Evolutionary conservation across 2,113 vertebrate genomes (phyloP).

Genomic region (Calyptommatus sinebrachiatus): DNA sequence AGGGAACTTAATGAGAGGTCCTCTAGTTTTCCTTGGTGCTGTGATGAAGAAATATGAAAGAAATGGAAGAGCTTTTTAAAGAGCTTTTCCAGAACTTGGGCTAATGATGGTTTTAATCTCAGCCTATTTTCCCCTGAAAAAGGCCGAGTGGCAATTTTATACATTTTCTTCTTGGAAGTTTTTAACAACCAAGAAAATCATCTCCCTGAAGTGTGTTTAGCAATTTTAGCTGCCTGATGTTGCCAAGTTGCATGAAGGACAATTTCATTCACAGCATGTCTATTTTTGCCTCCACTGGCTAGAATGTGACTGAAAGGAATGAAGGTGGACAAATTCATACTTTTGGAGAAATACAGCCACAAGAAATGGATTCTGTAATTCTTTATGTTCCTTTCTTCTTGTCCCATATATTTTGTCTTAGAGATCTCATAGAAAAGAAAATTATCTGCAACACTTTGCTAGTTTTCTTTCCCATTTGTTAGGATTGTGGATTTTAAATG

Average conservation of each 20-base stretch:
- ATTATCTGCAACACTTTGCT: not conserved
- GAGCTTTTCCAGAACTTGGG: not conserved
- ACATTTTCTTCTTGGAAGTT: not conserved
- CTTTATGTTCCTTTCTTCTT: not conserved
- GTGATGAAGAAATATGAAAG: too few relatives aligned
- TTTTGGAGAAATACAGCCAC: not conserved
- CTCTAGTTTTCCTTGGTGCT: too few relatives aligned
- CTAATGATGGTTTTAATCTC: not conserved
- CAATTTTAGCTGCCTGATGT: not conserved
- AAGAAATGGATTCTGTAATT: not conserved
- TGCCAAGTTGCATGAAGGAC: not conserved
- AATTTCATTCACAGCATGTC: conserved; percentile 1
- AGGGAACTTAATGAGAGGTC: not conserved
- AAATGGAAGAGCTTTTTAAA: not conserved
- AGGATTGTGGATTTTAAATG: not conserved
- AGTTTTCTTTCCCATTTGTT: not conserved
- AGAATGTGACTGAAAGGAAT: not conserved
- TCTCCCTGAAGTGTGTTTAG: conserved; percentile 1
- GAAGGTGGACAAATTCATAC: not conserved
- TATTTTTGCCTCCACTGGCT: not conserved
- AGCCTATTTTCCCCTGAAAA: conserved; percentile 9
- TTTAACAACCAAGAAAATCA: conserved; percentile 26
- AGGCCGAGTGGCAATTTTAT: conserved; percentile 22
- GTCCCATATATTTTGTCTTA: not conserved
- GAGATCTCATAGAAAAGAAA: not conserved